Base-by-base conservation (phyloP, 2,113 vertebrate genomes). In the Ammodytes dubius region DNA sequence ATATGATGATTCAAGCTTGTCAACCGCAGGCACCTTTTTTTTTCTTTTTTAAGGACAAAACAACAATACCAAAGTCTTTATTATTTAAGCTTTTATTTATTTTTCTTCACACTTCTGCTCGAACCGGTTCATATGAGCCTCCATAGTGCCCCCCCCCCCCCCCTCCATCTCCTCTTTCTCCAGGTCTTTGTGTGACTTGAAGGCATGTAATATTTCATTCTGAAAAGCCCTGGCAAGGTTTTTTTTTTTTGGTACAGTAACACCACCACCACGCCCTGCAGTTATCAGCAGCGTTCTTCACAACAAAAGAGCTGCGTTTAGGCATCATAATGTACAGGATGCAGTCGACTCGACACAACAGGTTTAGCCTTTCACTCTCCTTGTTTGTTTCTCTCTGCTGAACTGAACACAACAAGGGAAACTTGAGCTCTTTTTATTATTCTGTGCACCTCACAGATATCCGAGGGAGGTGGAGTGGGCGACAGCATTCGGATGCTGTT, bases 321-420 rank as follows among this genome's bases (percentile, higher is more conserved):
- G 82, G 83, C 82, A 91, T 90, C 87, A 79, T 49, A 90, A 72
- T 50, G 67, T 69, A 81, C 88, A 89, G 91, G 90, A 93, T 83
- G 88, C 79, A 81, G 74, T 74, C 57, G 68, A 60, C 75, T 74
- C 63, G 7, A 72, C 86, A 89, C 91, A 87, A 58, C 78, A 67
- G 75, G 89, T 63, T 47, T 85, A 42, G 67, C 73, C 74, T 89
- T 90, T 89, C 90, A 82, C 74, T 84, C 74, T 42, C 50, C 76
- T 70, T 63, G 81, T 89, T 84, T 88, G 78, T 86, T 86, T 78
- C 70, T 87, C 73, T 75, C 82, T 15, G 0, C 45, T 84, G 89
- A 89, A 88, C 27, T 69, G 72, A 70, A 84, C 79, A 65, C 72
- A 45, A 65, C 72, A 45, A 7, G 61, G 63, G 78, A 72, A 90